Base-by-base conservation (phyloP, 2,888 invertebrate genomes). In the Conistra vaccinii region DNA sequence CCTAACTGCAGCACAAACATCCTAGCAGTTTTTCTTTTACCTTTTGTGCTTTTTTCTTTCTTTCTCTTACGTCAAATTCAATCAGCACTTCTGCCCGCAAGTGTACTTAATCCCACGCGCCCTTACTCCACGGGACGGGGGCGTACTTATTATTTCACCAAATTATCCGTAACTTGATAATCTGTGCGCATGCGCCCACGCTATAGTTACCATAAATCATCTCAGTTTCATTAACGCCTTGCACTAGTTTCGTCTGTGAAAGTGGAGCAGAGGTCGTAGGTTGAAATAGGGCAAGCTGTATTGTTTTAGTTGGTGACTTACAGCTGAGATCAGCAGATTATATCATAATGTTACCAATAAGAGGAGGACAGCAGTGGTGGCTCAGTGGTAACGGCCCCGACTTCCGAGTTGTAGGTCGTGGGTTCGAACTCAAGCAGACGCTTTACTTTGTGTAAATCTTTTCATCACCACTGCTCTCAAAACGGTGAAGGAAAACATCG, bases 121-220 rank as follows among this genome's bases (percentile, higher is more conserved):
- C 79, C 84, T 78, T 80, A 83, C 86, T 81, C 78, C 65, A 53
- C 73, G 63, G 69, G 62, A 84, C 84, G 87, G 87, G 83, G 89
- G 91, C 89, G 90, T 90, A 81, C 88, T 90, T 91, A 91, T 91
- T 92, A 92, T 92, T 92, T 91, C 91, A 91, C 92, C 90, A 88
- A 92, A 92, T 91, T 89, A 91, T 89, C 89, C 85, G 86, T 89
- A 89, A 88, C 88, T 83, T 83, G 89, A 89, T 89, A 88, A 90
- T 88, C 85, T 83, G 73, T 81, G 87, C 87, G 86, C 80, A 53
- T 74, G 74, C 83, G 72, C 87, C 91, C 87, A 91, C 91, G 80
- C 86, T n/a, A 4, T 55, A n/a, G 58, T 78, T 72, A 68, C 78
- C 78, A 82, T 89, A 87, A 89, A 91, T 90, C 88, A 89, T 88